These are phyloP conservation scores for Crocuta crocuta DNA, from an alignment of 2,113 vertebrate species.

Conservation along the genomic window DNA sequence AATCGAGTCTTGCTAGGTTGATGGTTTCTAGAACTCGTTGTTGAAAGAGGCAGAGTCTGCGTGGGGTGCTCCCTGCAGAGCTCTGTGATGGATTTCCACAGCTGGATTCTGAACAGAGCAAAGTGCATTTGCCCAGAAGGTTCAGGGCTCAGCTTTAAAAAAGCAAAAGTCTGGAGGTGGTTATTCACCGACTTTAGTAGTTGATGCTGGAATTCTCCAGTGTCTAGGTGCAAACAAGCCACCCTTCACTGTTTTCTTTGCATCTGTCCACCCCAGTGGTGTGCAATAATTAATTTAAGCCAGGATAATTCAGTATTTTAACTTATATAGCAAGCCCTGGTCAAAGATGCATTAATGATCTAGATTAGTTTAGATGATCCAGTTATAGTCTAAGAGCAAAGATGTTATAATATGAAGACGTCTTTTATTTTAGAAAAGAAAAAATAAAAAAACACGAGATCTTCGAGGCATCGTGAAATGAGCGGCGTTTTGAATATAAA, in stretches of 20 bases:
- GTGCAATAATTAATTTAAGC: background rate
- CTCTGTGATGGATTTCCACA: background rate
- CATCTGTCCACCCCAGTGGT: background rate
- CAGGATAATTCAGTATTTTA: background rate
- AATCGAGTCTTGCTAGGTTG: background rate
- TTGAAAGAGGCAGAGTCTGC: background rate
- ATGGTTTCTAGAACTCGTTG: background rate
- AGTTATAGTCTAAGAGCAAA: background rate
- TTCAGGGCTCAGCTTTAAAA: background rate
- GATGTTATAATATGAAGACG: background rate
- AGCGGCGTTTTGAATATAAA: fast-evolving
- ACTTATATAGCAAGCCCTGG: background rate
- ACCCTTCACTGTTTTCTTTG: background rate
- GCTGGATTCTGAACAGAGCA: background rate
- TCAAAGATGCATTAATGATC: background rate
- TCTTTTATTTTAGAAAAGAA: background rate
- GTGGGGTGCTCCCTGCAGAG: background rate
- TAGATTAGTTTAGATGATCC: too few species aligned
- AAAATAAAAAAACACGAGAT: background rate
- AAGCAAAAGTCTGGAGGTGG: background rate
- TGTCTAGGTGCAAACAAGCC: background rate
- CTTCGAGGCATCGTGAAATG: fast-evolving
- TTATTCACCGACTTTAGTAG: fast-evolving
- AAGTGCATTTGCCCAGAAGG: background rate
- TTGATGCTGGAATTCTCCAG: background rate